phyloP scores from a whole-genome alignment of 2,888 invertebrate genomes.

The Drosophila mercatorum region DNA sequence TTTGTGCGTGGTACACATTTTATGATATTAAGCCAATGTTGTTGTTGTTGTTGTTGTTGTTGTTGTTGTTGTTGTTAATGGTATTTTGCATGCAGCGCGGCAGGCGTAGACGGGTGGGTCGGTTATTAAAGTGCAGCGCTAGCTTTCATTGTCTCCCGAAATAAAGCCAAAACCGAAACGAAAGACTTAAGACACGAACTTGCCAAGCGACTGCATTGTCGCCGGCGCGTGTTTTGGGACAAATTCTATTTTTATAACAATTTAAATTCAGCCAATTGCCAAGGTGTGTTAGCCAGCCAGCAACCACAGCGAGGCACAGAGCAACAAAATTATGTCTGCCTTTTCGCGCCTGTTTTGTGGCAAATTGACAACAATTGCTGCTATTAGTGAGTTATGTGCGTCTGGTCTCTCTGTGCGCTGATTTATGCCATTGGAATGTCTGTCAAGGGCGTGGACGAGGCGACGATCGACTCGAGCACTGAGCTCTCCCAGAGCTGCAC shows the following conservation, averaged over 20 bases:
- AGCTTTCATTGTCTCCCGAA: constrained; percentile 75
- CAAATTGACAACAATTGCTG: constrained; percentile 80
- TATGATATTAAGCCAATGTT: constrained; percentile 42
- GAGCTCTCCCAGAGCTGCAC: constrained; percentile 5
- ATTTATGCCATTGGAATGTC: constrained; percentile 75
- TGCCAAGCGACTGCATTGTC: constrained; percentile 57
- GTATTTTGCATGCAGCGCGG: constrained; percentile 63
- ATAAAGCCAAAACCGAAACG: constrained; percentile 38
- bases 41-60: constrained; percentile 56
- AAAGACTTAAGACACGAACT: constrained; percentile 80
- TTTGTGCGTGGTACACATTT: constrained; percentile 70
- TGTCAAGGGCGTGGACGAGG: constrained; percentile 73
- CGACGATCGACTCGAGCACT: constrained; percentile 6
- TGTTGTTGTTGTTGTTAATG: constrained; percentile 68
- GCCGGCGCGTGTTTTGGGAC: constrained; percentile 77
- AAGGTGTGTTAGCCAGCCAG: constrained; percentile 69
- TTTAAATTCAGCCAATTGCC: constrained; percentile 76
- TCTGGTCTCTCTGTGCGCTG: constrained; percentile 48
- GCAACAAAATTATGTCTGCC: constrained; percentile 65
- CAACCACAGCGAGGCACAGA: constrained; percentile 31
- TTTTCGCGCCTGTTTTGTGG: constrained; percentile 80
- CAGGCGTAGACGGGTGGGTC: constrained; percentile 26
- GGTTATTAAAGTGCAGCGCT: constrained; percentile 61
- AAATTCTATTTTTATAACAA: constrained; percentile 80
- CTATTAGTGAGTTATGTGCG: constrained; percentile 65